Percentiles rank a stretch among this genome's conserved stretches.
These are phyloP conservation scores for Leguminivora glycinivorella DNA, from an alignment of 1,140 invertebrate genomes.

Conservation along the genomic window DNA sequence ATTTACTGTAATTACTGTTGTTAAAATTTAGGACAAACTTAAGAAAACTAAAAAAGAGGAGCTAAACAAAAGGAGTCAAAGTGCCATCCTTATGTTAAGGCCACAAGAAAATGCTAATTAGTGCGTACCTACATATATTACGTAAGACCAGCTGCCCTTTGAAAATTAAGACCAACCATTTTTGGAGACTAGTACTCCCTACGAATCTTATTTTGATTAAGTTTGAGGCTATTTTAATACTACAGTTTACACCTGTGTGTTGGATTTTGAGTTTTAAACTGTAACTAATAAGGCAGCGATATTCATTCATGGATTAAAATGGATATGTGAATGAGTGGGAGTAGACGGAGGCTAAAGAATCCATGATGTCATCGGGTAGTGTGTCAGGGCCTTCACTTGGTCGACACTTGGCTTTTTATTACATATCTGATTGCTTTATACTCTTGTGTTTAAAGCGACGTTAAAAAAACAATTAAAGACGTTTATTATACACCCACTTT, in stretches of 20 bases:
- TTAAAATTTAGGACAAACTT: neutral
- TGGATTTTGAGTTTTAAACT: neutral
- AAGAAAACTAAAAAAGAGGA: neutral
- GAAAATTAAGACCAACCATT: conserved; percentile 22
- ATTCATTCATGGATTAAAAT: neutral
- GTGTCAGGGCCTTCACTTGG: conserved; percentile 26
- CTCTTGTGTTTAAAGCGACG: neutral
- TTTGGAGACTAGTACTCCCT: conserved; percentile 23
- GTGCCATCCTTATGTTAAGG: neutral
- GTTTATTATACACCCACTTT: conserved; percentile 24
- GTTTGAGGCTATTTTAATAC: neutral
- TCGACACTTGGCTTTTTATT: conserved; percentile 27
- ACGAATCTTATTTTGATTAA: conserved; percentile 9
- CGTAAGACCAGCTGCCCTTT: conserved; percentile 18
- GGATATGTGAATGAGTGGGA: neutral
- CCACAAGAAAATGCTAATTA: conserved; percentile 20
- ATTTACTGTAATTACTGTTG: no score
- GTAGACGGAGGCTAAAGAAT: conserved; percentile 14
- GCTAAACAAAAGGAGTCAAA: neutral
- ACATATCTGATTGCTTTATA: conserved; percentile 19
- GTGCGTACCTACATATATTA: neutral
- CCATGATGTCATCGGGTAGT: conserved; percentile 22
- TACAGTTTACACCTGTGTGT: neutral
- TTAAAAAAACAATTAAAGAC: conserved; percentile 18
- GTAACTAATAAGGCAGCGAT: neutral